Conservation (phyloP, 2,113 vertebrate genomes). For the Polypterus bichir region DNA sequence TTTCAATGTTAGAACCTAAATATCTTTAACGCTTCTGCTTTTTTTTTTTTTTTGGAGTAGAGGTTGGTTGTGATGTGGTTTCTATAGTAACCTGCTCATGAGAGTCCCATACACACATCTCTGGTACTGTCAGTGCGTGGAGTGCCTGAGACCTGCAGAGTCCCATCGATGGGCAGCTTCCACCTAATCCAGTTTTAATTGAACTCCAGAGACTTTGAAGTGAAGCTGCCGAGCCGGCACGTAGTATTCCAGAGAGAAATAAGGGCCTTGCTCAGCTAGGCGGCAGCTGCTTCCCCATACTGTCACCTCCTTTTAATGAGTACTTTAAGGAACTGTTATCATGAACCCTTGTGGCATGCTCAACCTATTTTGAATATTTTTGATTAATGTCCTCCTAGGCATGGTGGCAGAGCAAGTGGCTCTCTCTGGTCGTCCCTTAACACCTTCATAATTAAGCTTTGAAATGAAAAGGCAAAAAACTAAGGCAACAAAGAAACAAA, state of each 20-base stretch:
- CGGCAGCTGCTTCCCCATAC: slow-evolving; percentile 50
- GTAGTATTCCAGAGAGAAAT: slow-evolving; percentile 37
- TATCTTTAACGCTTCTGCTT: too few relatives aligned
- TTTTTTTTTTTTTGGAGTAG: slow-evolving; percentile 3
- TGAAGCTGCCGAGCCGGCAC: slow-evolving; percentile 65
- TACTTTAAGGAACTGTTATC: slow-evolving; percentile 29
- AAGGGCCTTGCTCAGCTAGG: slow-evolving; percentile 37
- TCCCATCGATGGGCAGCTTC: slow-evolving; percentile 49
- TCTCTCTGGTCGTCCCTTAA: slow-evolving; percentile 29
- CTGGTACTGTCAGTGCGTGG: slow-evolving; percentile 53
- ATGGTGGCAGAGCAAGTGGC: slow-evolving; percentile 28
- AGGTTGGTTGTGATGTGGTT: slow-evolving; percentile 42
- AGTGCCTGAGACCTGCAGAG: slow-evolving; percentile 45
- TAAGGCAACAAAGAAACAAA: slow-evolving; percentile 42
- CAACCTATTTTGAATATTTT: slow-evolving; percentile 43
- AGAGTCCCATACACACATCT: slow-evolving; percentile 53
- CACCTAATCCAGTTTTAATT: slow-evolving; percentile 98
- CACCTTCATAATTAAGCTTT: slow-evolving; percentile 42
- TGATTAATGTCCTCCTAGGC: slow-evolving; percentile 39
- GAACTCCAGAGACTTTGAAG: slow-evolving; percentile 98
- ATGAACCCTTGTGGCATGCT: slow-evolving; percentile 18
- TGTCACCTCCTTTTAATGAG: slow-evolving; percentile 57
- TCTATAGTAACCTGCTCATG: slow-evolving; percentile 53
- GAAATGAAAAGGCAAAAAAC: slow-evolving; percentile 43
- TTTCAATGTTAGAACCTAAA: too few relatives aligned